Conservation (phyloP, 2,113 vertebrate species). For the Prinia subflava region DNA sequence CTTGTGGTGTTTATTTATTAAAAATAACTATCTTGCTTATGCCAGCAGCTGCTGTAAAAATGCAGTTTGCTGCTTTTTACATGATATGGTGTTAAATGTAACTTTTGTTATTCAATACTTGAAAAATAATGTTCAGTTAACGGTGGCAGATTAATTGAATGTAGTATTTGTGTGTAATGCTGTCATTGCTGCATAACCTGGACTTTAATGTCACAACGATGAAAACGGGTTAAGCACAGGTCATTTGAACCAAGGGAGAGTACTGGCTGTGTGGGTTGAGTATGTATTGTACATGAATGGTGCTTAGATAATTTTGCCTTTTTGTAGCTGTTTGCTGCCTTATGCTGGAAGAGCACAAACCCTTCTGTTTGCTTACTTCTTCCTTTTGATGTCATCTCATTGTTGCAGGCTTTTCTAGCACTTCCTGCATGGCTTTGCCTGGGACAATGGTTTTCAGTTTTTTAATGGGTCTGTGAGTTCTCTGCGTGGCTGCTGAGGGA, state of each 20-base stretch:
- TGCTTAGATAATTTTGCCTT: not conserved
- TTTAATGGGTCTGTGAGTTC: not conserved
- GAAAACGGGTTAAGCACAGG: not conserved
- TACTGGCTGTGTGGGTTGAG: not conserved
- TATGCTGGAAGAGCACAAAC: not conserved
- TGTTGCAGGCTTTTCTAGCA: not conserved
- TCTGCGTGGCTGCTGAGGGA: not conserved
- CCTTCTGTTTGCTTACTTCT: not conserved
- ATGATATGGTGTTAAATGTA: accelerated
- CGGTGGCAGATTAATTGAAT: not conserved
- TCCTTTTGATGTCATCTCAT: not conserved
- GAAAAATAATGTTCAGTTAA: not conserved
- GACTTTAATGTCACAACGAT: not conserved
- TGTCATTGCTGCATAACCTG: not conserved
- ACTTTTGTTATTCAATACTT: not conserved
- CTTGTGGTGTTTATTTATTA: not conserved
- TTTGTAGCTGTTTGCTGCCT: not conserved
- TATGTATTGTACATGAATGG: not conserved
- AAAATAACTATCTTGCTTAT: not conserved
- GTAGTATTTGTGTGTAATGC: not conserved
- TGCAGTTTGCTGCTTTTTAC: not conserved
- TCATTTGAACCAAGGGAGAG: not conserved
- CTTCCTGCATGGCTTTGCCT: not conserved
- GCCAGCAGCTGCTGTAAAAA: not conserved
- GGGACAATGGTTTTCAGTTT: not conserved